Conservation (phyloP, 2,797 vertebrate species). For the Pangasius mekongensis region DNA sequence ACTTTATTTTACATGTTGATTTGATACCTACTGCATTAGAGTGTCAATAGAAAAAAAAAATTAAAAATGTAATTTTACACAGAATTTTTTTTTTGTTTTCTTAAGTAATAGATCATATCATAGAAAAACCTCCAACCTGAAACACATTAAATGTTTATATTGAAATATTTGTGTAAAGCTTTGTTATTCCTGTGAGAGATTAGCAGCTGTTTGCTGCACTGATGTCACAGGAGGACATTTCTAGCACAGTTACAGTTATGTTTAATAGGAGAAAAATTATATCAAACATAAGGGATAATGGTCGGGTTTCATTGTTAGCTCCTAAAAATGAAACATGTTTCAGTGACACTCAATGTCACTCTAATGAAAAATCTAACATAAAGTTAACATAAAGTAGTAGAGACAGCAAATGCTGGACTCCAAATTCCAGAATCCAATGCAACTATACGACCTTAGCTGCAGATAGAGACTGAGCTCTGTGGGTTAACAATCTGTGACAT, state of each 20-base stretch:
- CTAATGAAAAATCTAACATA: neutral
- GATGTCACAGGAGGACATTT: no score
- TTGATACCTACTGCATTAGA: neutral
- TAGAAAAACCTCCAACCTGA: neutral
- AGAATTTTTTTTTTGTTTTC: neutral
- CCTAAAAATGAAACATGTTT: neutral
- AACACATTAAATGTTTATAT: neutral
- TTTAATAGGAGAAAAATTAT: neutral
- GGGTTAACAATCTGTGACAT: neutral
- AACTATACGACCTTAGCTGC: neutral
- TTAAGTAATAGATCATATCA: neutral
- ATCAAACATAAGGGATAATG: neutral
- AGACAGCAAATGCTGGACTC: neutral
- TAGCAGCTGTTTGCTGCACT: neutral
- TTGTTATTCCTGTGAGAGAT: neutral
- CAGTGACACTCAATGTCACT: neutral
- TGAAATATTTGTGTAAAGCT: neutral
- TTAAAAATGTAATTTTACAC: neutral
- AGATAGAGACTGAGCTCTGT: neutral
- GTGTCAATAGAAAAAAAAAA: neutral
- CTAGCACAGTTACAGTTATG: neutral
- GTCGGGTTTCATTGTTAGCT: neutral
- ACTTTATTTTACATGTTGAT: neutral
- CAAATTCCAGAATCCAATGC: neutral
- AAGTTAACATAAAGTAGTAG: neutral